phyloP scores from a whole-genome alignment of 2,113 vertebrate species.

The Ursus arctos region DNA sequence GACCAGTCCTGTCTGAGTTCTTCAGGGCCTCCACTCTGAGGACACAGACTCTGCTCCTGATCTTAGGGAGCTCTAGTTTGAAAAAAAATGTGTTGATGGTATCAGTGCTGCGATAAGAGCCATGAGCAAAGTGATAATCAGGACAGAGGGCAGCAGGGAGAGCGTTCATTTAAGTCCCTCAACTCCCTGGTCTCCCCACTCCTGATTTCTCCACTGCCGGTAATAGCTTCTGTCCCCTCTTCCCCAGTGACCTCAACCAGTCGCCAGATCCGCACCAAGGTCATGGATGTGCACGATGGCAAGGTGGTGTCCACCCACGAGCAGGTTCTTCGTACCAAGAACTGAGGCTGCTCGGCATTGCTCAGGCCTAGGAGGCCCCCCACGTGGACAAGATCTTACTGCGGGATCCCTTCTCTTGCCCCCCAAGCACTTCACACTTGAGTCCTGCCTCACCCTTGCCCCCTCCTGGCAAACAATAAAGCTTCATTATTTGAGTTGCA shows the following conservation, averaged over 20 bases:
- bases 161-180: neutral
- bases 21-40: neutral
- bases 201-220: neutral
- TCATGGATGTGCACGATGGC: conserved; percentile 88
- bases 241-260: conserved; percentile 82
- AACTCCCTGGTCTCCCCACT: neutral
- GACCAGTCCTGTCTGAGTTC: neutral
- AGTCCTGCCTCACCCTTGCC: conserved; percentile 29
- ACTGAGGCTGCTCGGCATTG: neutral
- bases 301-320: conserved; percentile 89
- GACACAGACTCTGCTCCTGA: neutral
- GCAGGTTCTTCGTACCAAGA: conserved; percentile 86
- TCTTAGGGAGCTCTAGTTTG: neutral
- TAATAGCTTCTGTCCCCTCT: neutral
- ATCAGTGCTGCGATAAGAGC: neutral
- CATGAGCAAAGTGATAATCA: neutral
- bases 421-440: rapidly evolving
- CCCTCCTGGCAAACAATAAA: conserved; percentile 85
- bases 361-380: neutral
- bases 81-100: neutral
- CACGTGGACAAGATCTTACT: neutral
- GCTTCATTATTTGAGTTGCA: conserved; percentile 75
- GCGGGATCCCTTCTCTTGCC: neutral
- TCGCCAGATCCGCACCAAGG: conserved; percentile 89
- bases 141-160: neutral